Percentiles rank a stretch among this genome's conserved stretches.
Evolutionary conservation across 1,140 invertebrate genomes (phyloP).

Genomic region (Idris sp.): DNA sequence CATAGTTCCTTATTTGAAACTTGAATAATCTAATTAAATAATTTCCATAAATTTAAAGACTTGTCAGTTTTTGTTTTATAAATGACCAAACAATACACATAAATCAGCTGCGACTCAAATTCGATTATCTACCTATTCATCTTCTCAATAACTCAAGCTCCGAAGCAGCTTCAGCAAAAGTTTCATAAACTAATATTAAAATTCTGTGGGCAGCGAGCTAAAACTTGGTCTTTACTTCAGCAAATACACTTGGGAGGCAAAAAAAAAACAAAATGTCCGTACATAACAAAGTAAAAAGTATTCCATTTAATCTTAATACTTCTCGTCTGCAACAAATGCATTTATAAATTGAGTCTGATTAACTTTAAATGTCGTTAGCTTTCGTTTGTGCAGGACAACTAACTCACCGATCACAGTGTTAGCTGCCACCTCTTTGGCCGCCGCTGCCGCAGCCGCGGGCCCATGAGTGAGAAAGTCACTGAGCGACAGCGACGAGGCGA

Average conservation of each 20-base stretch:
- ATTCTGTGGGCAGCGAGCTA: constrained; percentile 1
- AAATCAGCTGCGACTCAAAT: constrained; percentile 9
- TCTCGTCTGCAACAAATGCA: too few relatives aligned
- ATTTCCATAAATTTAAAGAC: not conserved
- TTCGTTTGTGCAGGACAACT: too few relatives aligned
- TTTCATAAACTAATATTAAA: constrained; percentile 17
- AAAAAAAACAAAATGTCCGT: too few relatives aligned
- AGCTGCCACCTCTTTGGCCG: constrained; percentile 78
- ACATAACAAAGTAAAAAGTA: too few relatives aligned
- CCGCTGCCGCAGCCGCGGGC: constrained; percentile 80
- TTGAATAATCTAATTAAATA: too few relatives aligned
- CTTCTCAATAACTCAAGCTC: constrained; percentile 2
- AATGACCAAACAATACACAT: constrained; percentile 1
- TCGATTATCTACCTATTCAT: constrained; percentile 11
- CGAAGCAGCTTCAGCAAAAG: constrained; percentile 2
- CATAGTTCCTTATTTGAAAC: too few relatives aligned
- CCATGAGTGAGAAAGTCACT: constrained; percentile 90
- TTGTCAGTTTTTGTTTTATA: not conserved
- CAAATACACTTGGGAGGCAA: too few relatives aligned
- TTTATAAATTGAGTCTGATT: too few relatives aligned
- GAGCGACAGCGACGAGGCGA: constrained; percentile 90
- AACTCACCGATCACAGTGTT: constrained; percentile 79
- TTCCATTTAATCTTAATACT: too few relatives aligned
- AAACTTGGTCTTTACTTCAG: constrained; percentile 5
- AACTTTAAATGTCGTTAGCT: too few relatives aligned